Base-by-base conservation (phyloP, 1,140 invertebrate species). In the Zaprionus kolodkinae region DNA sequence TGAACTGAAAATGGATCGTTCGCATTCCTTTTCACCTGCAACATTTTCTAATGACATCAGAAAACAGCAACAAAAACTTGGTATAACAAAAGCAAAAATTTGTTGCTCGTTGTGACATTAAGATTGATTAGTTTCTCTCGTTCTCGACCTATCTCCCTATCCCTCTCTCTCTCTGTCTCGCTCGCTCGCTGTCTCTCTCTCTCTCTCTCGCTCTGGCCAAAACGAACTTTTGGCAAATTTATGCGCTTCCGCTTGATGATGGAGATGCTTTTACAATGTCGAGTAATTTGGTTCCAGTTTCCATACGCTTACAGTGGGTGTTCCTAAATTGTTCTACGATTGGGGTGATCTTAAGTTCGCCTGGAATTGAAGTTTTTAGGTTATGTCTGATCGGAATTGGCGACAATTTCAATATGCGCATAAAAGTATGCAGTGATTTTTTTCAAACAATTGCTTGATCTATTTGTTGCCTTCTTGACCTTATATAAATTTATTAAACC, bases 11-110 rank as follows among this genome's bases (percentile, higher is more conserved):
- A 79, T 79, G 72, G 69, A 88, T 89, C 72, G 75, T 62, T 72
- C 64, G 69, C 81, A 81, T 88, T 88, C 85, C 85, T 79, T 45
- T 85, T 88, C 72, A 88, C 85, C 85, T 88, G 85, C 85, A 88
- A 74, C 81, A 88, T 85, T 89, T 88, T 88, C 78, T 85, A 88
- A 88, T 88, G 85, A 89, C 85, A 89, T 85, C 85, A 76, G 76
- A 73, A 73, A 67, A 60, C 77, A 87, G 69, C 83, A 81, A 54
- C 60, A 76, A 62, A 40, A 67, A 52, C 64, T 64, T 64, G 67
- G 48, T 40, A 72, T 65, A 71, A 72, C 61, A 76, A 72, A 43
- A 60, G 75, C 63, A 87, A 73, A 81, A 84, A 78, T 84, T 76
- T 76, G 75, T 76, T 76, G 78, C 73, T 85, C 68, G 81, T 65